Evolutionary conservation across 2,888 invertebrate species (phyloP).

Genomic region (Bombylius major): DNA sequence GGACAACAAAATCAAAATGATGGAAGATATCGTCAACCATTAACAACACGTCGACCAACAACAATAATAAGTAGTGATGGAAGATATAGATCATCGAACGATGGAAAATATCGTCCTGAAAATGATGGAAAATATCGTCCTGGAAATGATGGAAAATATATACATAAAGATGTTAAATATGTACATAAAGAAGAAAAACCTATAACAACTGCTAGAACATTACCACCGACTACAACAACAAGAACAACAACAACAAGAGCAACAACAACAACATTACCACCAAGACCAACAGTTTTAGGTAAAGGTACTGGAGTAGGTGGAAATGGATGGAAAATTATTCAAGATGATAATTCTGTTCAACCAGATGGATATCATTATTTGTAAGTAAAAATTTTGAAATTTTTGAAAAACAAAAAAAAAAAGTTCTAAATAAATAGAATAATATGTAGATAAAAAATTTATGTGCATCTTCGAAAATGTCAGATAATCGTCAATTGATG

Average conservation of each 20-base stretch:
- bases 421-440: no score
- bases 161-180: constrained; percentile 40
- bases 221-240: not conserved
- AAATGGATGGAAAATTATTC: constrained; percentile 41
- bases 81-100: constrained; percentile 26
- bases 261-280: not conserved
- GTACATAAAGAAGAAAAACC: constrained; percentile 34
- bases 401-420: not conserved
- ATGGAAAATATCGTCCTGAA: constrained; percentile 27
- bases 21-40: constrained; percentile 38
- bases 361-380: constrained; percentile 46
- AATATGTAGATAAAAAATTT: no score
- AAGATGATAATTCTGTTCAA: constrained; percentile 40
- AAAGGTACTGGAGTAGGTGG: constrained; percentile 31
- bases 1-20: constrained; percentile 22
- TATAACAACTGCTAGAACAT: constrained; percentile 14
- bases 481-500: no score
- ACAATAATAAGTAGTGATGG: constrained; percentile 25
- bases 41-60: constrained; percentile 4
- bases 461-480: no score
- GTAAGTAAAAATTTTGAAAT: constrained; percentile 20
- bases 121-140: constrained; percentile 26
- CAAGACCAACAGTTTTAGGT: constrained; percentile 16
- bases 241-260: not conserved
- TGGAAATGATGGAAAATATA: constrained; percentile 34